Conservation (phyloP, 2,888 invertebrate species). For the Margaritifera margaritifera region DNA sequence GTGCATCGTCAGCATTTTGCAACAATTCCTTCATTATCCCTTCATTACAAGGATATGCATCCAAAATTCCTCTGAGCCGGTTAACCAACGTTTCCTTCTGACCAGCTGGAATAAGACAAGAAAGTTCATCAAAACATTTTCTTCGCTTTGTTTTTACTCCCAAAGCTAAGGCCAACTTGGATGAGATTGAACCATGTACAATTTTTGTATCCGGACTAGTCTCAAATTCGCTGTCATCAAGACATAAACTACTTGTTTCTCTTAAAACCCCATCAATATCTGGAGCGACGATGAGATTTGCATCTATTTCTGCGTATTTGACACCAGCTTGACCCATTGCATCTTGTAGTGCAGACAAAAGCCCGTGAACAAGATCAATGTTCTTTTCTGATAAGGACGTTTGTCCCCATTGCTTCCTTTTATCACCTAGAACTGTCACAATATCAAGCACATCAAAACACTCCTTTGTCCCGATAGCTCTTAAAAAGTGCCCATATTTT, state of each 20-base stretch:
- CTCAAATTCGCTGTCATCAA: constrained; percentile 49
- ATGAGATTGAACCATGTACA: constrained; percentile 45
- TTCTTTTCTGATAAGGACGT: constrained; percentile 2
- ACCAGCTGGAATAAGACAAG: constrained; percentile 57
- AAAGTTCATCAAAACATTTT: constrained; percentile 15
- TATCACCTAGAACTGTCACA: constrained; percentile 9
- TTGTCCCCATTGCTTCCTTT: not conserved
- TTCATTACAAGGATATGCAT: constrained; percentile 58
- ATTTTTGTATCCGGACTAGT: constrained; percentile 37
- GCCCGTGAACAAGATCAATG: constrained; percentile 15
- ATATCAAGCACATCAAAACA: constrained; percentile 15
- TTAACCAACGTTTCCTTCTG: constrained; percentile 64
- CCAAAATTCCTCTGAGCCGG: constrained; percentile 58
- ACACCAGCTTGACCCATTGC: not conserved
- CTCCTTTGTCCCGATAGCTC: constrained; percentile 21
- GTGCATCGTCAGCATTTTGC: constrained; percentile 63
- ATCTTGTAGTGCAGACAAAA: constrained; percentile 20
- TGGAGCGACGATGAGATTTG: constrained; percentile 36
- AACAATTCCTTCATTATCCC: constrained; percentile 63
- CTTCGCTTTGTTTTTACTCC: constrained; percentile 41
- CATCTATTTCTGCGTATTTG: not conserved
- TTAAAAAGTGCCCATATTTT: constrained; percentile 8
- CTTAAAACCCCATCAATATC: constrained; percentile 48
- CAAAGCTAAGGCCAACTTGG: constrained; percentile 46
- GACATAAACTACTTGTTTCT: constrained; percentile 44